Base-by-base conservation (phyloP, 2,888 invertebrate genomes). In the Pristionchus exspectatus region DNA sequence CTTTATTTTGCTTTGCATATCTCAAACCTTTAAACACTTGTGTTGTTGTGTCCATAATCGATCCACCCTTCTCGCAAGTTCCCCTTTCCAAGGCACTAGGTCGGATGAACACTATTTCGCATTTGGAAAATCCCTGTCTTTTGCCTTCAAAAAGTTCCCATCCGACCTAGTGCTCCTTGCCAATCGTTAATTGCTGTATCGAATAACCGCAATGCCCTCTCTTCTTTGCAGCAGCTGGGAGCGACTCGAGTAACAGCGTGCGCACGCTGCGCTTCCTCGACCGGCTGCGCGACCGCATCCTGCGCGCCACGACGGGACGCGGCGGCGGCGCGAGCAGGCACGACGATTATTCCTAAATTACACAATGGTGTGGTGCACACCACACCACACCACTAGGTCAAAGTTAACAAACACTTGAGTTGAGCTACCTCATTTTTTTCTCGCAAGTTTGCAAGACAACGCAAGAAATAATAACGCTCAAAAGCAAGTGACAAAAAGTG, bases 201-300 rank as follows among this genome's bases (percentile, higher is more conserved):
- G 16, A 38, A 44, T 74, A n/a, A 38, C 54, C 74, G 72, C 44
- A 16, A 44, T 21, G 12, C 30, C 27, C 81, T 54, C 50, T 12
- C 9, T 50, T 5, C 38, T 2, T 92, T 92, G 88, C 90, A 92
- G 93, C 91, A 92, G 92, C 92, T 93, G 93, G 93, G 92, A 92
- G 90, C 92, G 93, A 93, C 92, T 93, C 93, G 91, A 91, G 90
- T 93, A 93, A 92, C 85, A 92, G 91, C 50, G 91, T 92, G 16
- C 91, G 91, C 30, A 91, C 92, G 21, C 92, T 93, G 16, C 90
- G 91, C 30, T 91, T 90, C 50, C 92, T 93, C 87, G 93, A 93
- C 89, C 91, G 91, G 44, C 88, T 92, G 77, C 88, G 93, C 16
- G 93, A 93, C 88, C 91, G 92, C 90, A 77, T 93, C 66, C 90